Percentiles rank a stretch among this genome's conserved stretches.
Evolutionary conservation across 2,888 invertebrate genomes (phyloP).

Genomic region (Archips xylosteana): DNA sequence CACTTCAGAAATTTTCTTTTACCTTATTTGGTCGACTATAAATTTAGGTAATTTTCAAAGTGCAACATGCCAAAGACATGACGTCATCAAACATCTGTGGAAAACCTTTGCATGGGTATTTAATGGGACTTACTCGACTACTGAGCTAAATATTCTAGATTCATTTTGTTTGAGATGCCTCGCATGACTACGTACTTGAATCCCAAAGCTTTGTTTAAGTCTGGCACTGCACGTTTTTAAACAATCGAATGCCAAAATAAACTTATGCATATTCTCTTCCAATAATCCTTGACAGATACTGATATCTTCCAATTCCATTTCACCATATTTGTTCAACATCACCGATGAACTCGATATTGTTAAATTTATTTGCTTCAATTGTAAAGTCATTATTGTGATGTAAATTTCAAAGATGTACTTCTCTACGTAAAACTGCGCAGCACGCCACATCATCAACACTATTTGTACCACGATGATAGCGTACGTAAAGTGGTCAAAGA

Average conservation of each 20-base stretch:
- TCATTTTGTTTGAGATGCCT: no score
- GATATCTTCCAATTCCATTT: not conserved
- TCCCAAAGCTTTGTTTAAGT: slow-evolving; percentile 22
- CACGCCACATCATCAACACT: not conserved
- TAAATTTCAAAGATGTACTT: slow-evolving; percentile 14
- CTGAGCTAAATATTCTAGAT: not conserved
- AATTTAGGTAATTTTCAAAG: no score
- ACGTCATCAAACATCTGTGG: no score
- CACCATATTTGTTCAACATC: not conserved
- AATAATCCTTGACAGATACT: not conserved
- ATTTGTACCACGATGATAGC: not conserved
- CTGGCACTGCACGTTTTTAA: slow-evolving; percentile 12
- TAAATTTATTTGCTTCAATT: slow-evolving; percentile 2
- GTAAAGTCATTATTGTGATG: slow-evolving; percentile 14
- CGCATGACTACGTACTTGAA: slow-evolving; percentile 15
- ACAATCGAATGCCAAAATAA: slow-evolving; percentile 12
- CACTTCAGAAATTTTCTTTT: no score
- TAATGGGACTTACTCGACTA: no score
- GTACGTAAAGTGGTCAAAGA: not conserved
- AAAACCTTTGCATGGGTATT: no score
- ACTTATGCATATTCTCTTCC: not conserved
- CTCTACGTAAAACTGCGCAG: slow-evolving; percentile 8
- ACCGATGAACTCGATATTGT: not conserved
- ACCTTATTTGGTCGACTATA: no score
- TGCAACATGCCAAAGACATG: no score